Evolutionary conservation across 2,797 vertebrate species (phyloP), one percentile per base, ranked within the genome.

Genomic region (Ambastaia sidthimunki): DNA sequence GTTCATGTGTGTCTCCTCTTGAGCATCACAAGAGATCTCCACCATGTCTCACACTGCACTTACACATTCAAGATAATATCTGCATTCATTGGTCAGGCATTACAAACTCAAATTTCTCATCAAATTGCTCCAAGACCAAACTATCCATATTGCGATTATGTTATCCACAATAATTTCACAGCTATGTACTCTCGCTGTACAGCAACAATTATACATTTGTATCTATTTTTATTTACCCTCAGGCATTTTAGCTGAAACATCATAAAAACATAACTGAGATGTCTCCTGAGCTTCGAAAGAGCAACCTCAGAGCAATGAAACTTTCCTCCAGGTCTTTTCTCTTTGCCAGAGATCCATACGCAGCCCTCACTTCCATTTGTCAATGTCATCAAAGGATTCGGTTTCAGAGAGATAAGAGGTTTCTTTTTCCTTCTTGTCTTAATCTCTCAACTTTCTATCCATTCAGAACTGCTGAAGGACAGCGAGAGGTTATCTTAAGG

Each of bases 371-470:
- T 71, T 70, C 74, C 80, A 91, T 92, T 89, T 89, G 88, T 86
- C 86, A 15, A 81, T 80, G 92, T 93, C 91, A 84, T 91, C 90
- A 91, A 82, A 90, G 89, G 91, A 89, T 91, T 87, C 41, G 89
- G 88, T 93, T 93, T 91, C 92, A 18, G 80, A 76, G 76, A 87
- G 88, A 90, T 84, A 89, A 88, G 82, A 84, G 81, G 67, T 66
- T 84, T 71, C 76, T 79, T 44, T 54, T 57, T 57, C 55, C 62
- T 69, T 67, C 66, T 80, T 73, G 78, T 55, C 71, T 74, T 41
- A 71, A 55, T 67, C 28, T 74, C 47, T 73, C 34, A 60, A 80
- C 80, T 88, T 92, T 89, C 88, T 85, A 89, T 87, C 88, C 90
- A 87, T 63, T 73, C 82, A 76, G 81, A 85, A 80, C 76, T 83